Evolutionary conservation across 2,113 vertebrate species (phyloP).

Genomic region (Trichomycterus rosablanca): DNA sequence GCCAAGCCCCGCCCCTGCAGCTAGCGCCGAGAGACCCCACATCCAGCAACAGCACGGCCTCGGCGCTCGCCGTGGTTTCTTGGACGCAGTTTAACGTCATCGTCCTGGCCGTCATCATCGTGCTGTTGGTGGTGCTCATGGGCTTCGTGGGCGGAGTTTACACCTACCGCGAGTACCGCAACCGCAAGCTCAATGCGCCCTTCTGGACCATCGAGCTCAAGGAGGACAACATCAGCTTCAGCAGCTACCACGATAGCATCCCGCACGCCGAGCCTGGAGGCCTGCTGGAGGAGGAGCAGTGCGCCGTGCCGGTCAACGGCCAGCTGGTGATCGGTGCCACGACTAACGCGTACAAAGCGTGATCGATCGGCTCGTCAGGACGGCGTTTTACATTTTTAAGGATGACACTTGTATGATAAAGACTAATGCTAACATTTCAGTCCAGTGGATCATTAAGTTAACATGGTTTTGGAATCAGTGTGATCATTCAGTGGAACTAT

Average conservation of each 20-base stretch:
- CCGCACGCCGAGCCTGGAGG: constrained; percentile 92
- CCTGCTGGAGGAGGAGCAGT: constrained; percentile 87
- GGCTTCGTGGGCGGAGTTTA: constrained; percentile 95
- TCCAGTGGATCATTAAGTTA: too few species aligned
- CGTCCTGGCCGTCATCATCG: constrained; percentile 91
- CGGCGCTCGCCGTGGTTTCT: constrained; percentile 83
- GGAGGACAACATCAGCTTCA: constrained; percentile 98
- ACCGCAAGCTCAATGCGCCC: constrained; percentile 94
- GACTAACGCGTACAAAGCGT: constrained; percentile 85
- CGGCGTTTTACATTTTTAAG: too few species aligned
- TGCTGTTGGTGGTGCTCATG: constrained; percentile 87
- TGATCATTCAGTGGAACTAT: too few species aligned
- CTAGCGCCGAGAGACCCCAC: constrained; percentile 68
- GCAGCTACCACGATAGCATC: constrained; percentile 98
- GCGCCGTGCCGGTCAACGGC: constrained; percentile 85
- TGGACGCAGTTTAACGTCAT: constrained; percentile 98
- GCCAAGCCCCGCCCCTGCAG: constrained; percentile 59
- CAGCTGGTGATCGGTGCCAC: constrained; percentile 85
- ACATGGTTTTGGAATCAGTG: too few species aligned
- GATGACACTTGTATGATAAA: too few species aligned
- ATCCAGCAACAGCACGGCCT: constrained; percentile 79
- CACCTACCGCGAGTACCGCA: constrained; percentile 92
- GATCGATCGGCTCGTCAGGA: constrained; percentile 13
- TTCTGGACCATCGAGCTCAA: constrained; percentile 99
- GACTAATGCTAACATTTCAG: too few species aligned